phyloP scores from a whole-genome alignment of 2,113 vertebrate species.

The Chaetorhynchus papuensis region DNA sequence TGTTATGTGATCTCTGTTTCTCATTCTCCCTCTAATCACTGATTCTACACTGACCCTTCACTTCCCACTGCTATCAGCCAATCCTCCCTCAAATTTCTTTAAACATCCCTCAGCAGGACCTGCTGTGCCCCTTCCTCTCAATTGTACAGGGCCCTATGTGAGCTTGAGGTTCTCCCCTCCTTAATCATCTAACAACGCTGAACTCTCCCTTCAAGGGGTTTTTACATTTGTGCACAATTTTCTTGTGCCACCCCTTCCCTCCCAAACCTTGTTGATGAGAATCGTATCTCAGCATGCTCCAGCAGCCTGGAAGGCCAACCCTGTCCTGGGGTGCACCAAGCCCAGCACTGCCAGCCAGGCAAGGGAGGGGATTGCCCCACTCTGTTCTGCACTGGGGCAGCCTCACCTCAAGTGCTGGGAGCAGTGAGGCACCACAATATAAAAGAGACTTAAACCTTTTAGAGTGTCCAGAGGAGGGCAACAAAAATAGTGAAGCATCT shows the following conservation, averaged over 20 bases:
- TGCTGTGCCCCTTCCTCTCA: neutral
- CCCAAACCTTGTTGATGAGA: neutral
- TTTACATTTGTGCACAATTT: neutral
- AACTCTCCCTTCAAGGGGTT: neutral
- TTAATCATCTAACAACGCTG: neutral
- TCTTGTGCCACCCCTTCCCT: neutral
- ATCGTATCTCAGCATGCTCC: neutral
- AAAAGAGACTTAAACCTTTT: neutral
- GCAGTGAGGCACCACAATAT: neutral
- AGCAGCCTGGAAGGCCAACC: neutral
- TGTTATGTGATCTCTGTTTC: neutral
- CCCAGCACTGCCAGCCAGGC: fast-evolving
- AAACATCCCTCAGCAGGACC: neutral
- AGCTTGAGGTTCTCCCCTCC: neutral
- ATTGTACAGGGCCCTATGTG: neutral
- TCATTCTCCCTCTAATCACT: neutral
- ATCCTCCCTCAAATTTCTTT: neutral
- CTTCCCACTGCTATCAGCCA: neutral
- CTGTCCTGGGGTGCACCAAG: neutral
- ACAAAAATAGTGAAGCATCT: neutral
- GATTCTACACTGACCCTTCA: neutral
- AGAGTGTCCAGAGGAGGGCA: neutral
- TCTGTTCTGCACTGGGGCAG: neutral
- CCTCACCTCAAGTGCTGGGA: neutral
- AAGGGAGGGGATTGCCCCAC: neutral